phyloP scores from a whole-genome alignment of 1,140 invertebrate genomes.

The Macrotrachela quadricornifera region DNA sequence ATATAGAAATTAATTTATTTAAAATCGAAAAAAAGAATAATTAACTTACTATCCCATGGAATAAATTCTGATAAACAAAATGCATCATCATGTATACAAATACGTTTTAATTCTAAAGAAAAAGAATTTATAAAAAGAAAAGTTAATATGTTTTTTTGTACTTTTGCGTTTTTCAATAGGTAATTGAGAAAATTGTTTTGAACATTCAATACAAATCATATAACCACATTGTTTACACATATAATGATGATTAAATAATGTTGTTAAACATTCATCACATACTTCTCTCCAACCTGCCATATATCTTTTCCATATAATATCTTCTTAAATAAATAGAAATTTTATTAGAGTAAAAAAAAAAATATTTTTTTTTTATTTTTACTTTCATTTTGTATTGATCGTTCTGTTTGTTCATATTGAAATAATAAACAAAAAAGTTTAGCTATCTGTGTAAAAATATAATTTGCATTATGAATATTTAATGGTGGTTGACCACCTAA shows the following conservation, averaged over 20 bases:
- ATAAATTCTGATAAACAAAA: background rate
- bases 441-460: no score
- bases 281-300: slow-evolving; percentile 86
- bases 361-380: no score
- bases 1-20: no score
- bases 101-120: background rate
- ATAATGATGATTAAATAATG: slow-evolving; percentile 93
- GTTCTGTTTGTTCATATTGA: no score
- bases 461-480: no score
- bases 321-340: background rate
- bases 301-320: slow-evolving; percentile 68
- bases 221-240: slow-evolving; percentile 89
- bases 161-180: background rate
- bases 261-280: slow-evolving; percentile 93
- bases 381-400: no score
- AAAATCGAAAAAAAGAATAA: background rate
- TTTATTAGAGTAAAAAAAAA: no score
- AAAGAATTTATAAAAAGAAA: background rate
- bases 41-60: background rate
- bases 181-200: slow-evolving; percentile 33
- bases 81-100: background rate
- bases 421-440: no score
- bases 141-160: background rate
- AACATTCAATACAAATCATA: slow-evolving; percentile 88
- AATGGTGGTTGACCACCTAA: no score